phyloP scores from a whole-genome alignment of 2,797 vertebrate genomes.

The Epinephelus coioides region DNA sequence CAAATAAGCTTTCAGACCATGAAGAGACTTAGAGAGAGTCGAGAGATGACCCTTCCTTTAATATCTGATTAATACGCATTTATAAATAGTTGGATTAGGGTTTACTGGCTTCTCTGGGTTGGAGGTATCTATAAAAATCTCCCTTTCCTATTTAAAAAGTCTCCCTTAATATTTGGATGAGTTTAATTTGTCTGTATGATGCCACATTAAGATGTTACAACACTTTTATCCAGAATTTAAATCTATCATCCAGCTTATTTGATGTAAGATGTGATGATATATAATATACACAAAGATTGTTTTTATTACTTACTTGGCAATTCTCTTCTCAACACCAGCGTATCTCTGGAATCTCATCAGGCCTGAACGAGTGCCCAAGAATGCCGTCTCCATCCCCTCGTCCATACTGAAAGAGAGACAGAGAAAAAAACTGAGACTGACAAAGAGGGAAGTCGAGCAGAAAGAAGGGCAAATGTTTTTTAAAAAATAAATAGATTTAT shows the following conservation, averaged over 20 bases:
- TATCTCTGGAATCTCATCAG: slow-evolving; percentile 90
- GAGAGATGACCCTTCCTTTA: no score
- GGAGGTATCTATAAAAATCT: no score
- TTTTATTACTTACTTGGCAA: slow-evolving; percentile 87
- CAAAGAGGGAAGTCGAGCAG: background rate
- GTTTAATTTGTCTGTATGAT: no score
- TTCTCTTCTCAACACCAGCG: slow-evolving; percentile 90
- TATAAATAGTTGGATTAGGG: no score
- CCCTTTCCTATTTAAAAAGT: no score
- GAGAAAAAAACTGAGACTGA: background rate
- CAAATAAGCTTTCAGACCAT: no score
- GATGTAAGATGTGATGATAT: background rate
- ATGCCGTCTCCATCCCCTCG: slow-evolving; percentile 89
- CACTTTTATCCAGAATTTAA: no score
- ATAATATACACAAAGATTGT: background rate
- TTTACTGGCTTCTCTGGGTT: no score
- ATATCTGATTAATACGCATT: no score
- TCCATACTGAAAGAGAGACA: slow-evolving; percentile 77
- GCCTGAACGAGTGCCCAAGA: slow-evolving; percentile 95
- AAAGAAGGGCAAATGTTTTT: background rate
- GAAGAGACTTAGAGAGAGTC: no score
- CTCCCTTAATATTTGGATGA: no score
- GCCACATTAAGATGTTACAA: no score
- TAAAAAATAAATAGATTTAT: background rate
- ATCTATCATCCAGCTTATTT: background rate